Conservation (phyloP, 2,113 vertebrate genomes). For the Ictalurus punctatus region DNA sequence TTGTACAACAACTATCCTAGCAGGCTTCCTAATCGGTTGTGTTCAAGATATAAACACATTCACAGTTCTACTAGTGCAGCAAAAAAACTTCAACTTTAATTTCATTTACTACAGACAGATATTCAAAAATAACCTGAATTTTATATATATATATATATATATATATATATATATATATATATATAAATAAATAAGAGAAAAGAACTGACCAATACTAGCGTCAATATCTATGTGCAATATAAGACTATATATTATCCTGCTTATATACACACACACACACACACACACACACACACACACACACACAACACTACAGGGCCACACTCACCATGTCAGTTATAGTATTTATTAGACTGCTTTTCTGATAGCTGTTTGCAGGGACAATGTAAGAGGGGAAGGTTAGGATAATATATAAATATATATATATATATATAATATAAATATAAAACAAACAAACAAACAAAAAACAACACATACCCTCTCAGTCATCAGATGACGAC, state of each 20-base stretch:
- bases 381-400: background rate
- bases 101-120: too few relatives aligned
- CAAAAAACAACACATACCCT: too few relatives aligned
- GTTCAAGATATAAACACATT: background rate
- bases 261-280: too few relatives aligned
- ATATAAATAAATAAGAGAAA: too few relatives aligned
- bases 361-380: background rate
- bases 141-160: too few relatives aligned
- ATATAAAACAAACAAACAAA: too few relatives aligned
- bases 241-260: background rate
- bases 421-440: too few relatives aligned
- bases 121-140: too few relatives aligned
- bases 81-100: too few relatives aligned
- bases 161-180: too few relatives aligned
- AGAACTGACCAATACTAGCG: background rate
- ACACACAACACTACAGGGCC: background rate
- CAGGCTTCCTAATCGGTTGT: background rate
- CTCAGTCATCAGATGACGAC: background rate
- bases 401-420: too few relatives aligned
- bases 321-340: background rate
- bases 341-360: background rate
- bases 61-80: background rate
- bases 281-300: too few relatives aligned
- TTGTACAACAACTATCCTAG: background rate
- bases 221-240: background rate